A percentile compares a stretch with the other conserved stretches of the same genome.
These are phyloP conservation scores for Adoxophyes honmai DNA, from an alignment of 1,140 invertebrate species.

Conservation along the genomic window DNA sequence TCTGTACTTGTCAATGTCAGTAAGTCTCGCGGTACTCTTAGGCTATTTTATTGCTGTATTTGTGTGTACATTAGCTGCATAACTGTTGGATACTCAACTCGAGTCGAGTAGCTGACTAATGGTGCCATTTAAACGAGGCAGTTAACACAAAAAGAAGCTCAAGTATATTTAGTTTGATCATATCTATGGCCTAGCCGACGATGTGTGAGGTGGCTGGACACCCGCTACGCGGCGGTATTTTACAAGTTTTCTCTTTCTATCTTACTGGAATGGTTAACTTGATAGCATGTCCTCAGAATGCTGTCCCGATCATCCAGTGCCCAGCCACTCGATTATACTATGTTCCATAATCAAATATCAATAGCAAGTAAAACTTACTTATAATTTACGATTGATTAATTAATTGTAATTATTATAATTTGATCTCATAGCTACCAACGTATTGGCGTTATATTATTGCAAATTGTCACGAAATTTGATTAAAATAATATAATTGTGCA, in stretches of 20 bases:
- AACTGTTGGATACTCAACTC: background rate
- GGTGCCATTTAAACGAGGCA: slow-evolving; percentile 13
- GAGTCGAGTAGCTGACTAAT: background rate
- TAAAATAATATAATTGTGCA: slow-evolving; percentile 10
- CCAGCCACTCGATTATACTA: background rate
- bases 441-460: slow-evolving; percentile 42
- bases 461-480: slow-evolving; percentile 29
- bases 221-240: background rate
- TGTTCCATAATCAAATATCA: slow-evolving; percentile 13
- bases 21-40: no score
- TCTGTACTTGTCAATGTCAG: no score
- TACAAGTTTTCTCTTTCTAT: background rate
- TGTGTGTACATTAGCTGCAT: background rate
- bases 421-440: slow-evolving; percentile 64
- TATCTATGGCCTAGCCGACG: slow-evolving; percentile 11
- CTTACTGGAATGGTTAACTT: no score
- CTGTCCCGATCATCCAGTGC: no score
- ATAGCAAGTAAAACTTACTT: slow-evolving; percentile 1
- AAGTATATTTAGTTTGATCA: slow-evolving; percentile 14
- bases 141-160: slow-evolving; percentile 23
- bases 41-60: background rate
- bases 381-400: slow-evolving; percentile 13
- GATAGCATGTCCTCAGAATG: no score
- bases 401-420: slow-evolving; percentile 21
- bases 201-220: background rate